phyloP scores from a whole-genome alignment of 2,888 invertebrate species.

The Bombylius major region DNA sequence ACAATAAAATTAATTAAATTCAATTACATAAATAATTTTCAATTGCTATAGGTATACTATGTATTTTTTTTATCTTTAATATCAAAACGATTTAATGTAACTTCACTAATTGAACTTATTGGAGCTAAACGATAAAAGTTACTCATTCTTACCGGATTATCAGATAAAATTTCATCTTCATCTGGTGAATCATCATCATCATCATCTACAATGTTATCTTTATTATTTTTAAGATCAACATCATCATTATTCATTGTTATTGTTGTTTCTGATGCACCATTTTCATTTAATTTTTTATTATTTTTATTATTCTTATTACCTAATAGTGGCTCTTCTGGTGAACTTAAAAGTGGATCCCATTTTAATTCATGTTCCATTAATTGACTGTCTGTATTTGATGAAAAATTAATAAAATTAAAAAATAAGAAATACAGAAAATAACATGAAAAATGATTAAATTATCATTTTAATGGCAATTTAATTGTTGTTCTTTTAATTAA shows the following conservation, averaged over 20 bases:
- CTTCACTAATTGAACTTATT: conserved; percentile 42
- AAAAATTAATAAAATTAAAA: neutral
- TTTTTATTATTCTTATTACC: conserved; percentile 18
- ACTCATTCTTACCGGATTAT: conserved; percentile 37
- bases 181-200: conserved; percentile 23
- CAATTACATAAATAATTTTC: no score
- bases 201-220: conserved; percentile 23
- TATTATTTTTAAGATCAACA: conserved; percentile 31
- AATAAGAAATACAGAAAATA: neutral
- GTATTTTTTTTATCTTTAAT: neutral
- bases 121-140: conserved; percentile 36
- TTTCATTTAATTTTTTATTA: neutral
- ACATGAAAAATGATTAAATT: neutral
- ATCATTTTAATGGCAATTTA: no score
- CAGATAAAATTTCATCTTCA: conserved; percentile 16
- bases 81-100: conserved; percentile 26
- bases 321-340: conserved; percentile 23
- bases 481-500: no score
- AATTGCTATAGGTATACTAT: no score
- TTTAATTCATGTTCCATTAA: conserved; percentile 42
- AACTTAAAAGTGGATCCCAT: conserved; percentile 46
- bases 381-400: conserved; percentile 30
- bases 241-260: conserved; percentile 9
- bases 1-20: no score
- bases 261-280: neutral